Evolutionary conservation across 2,888 invertebrate species (phyloP).

Genomic region (Buathra laborator): DNA sequence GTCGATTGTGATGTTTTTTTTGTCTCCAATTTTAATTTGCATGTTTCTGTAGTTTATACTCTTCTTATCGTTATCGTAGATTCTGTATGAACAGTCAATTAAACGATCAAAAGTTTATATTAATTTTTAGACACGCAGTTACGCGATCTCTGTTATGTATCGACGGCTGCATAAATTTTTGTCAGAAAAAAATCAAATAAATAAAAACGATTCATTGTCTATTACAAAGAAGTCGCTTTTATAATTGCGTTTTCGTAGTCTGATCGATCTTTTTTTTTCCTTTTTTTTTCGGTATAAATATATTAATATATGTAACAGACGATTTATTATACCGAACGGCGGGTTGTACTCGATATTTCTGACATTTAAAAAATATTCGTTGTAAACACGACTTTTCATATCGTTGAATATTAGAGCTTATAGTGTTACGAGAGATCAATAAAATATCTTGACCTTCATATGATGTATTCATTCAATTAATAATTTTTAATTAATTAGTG

Average conservation of each 20-base stretch:
- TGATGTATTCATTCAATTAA: too few species aligned
- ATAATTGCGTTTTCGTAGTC: neutral
- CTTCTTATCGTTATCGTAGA: neutral
- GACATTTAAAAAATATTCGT: neutral
- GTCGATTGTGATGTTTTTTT: slow-evolving; percentile 11
- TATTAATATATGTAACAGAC: neutral
- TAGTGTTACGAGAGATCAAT: slow-evolving; percentile 1
- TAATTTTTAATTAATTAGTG: too few species aligned
- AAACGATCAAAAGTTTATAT: neutral
- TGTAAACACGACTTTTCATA: neutral
- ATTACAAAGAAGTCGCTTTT: neutral
- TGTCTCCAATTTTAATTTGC: neutral
- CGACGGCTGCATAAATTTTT: neutral
- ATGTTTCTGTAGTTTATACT: neutral
- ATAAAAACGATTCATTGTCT: neutral
- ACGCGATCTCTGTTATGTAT: too few species aligned
- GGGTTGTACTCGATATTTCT: neutral
- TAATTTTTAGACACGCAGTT: neutral
- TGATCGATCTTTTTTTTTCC: neutral
- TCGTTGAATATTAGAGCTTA: slow-evolving; percentile 2
- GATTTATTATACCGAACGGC: neutral
- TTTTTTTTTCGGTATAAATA: neutral
- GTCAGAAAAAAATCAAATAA: neutral
- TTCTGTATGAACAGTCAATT: neutral
- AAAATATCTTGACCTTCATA: neutral